phyloP scores from a whole-genome alignment of 2,113 vertebrate genomes.

The Daubentonia madagascariensis region DNA sequence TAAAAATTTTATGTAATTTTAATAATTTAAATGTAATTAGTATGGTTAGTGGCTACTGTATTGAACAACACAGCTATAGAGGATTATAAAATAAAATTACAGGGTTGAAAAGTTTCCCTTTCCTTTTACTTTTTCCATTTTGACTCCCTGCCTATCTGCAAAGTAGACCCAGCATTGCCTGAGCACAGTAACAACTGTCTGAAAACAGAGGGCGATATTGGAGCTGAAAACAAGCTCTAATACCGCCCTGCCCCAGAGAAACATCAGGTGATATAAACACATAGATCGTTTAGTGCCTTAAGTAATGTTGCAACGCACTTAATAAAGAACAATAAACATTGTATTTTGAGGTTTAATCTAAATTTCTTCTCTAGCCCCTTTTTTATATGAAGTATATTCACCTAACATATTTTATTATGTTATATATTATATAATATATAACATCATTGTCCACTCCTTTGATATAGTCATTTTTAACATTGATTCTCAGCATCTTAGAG shows the following conservation, averaged over 20 bases:
- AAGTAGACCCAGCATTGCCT: neutral
- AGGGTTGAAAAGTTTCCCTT: neutral
- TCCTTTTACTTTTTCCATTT: neutral
- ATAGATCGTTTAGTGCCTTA: neutral
- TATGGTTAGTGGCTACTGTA: neutral
- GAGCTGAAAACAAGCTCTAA: too few relatives aligned
- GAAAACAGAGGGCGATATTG: neutral
- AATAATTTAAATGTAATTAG: neutral
- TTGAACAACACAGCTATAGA: neutral
- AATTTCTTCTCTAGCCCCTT: neutral
- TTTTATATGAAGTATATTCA: neutral
- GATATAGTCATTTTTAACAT: neutral
- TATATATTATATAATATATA: neutral
- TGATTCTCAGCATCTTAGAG: neutral
- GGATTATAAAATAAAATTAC: neutral
- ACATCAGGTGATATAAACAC: neutral
- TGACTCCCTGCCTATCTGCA: neutral
- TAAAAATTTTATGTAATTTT: neutral
- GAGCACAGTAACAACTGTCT: neutral
- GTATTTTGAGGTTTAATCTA: neutral
- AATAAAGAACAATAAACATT: neutral
- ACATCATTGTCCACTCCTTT: neutral
- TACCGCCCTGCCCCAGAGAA: neutral
- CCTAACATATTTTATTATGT: neutral
- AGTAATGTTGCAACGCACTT: neutral